Evolutionary conservation across 2,113 vertebrate genomes (phyloP).

Genomic region (Diphyllodes magnificus): DNA sequence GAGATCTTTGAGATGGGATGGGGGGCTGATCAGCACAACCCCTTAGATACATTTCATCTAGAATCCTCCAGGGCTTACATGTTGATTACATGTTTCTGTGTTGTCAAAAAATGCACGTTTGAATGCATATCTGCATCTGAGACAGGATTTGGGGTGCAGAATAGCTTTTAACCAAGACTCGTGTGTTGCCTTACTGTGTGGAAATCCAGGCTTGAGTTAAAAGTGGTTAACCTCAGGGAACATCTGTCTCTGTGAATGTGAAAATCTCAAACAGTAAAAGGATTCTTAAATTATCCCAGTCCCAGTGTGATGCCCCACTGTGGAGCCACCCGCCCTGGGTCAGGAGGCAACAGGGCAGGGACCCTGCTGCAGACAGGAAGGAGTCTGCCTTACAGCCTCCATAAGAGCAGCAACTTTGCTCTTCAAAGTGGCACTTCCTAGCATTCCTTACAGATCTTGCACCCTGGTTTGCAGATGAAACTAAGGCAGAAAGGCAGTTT

Average conservation of each 20-base stretch:
- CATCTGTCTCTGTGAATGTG: neutral
- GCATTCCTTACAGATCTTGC: neutral
- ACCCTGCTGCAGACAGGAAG: neutral
- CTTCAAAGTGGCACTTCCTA: neutral
- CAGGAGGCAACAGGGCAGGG: neutral
- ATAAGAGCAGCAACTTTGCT: neutral
- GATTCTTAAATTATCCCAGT: neutral
- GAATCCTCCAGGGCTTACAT: neutral
- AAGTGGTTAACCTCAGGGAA: neutral
- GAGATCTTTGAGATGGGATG: neutral
- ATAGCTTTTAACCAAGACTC: neutral
- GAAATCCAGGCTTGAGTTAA: neutral
- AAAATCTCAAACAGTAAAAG: neutral
- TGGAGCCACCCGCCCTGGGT: accelerated
- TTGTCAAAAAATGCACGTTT: neutral
- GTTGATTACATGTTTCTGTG: neutral
- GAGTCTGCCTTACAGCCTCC: neutral
- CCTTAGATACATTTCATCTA: neutral
- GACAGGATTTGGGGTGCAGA: neutral
- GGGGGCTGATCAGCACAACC: neutral
- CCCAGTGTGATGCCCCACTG: accelerated
- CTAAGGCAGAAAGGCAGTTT: neutral
- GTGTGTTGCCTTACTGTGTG: neutral
- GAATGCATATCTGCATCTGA: neutral
- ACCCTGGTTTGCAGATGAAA: neutral